These are phyloP conservation scores for Aphis gossypii DNA, from an alignment of 1,140 invertebrate species.

Conservation along the genomic window DNA sequence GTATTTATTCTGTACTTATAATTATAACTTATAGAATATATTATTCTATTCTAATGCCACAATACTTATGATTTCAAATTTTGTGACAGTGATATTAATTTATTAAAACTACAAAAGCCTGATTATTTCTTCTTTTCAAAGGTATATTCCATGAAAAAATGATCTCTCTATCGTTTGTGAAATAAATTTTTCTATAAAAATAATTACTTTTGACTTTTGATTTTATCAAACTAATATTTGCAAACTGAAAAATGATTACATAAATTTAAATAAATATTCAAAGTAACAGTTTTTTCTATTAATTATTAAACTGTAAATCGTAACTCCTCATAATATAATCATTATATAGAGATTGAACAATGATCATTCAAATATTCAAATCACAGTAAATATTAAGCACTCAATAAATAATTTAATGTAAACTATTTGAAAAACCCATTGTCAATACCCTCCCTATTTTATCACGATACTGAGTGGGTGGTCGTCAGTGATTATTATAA, in stretches of 20 bases:
- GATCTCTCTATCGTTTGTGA: neutral
- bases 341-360: neutral
- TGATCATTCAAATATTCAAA: neutral
- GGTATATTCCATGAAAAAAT: neutral
- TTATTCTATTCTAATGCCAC: too few species aligned
- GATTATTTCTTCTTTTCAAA: neutral
- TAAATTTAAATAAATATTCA: neutral
- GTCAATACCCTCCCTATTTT: neutral
- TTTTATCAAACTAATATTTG: neutral
- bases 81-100: neutral
- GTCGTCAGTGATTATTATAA: neutral
- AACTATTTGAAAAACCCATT: neutral
- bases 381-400: neutral
- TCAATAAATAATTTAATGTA: constrained; percentile 2
- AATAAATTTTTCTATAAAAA: neutral
- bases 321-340: neutral
- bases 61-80: neutral
- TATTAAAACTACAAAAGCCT: neutral
- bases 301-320: neutral
- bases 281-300: neutral
- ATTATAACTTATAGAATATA: too few species aligned
- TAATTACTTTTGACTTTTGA: neutral
- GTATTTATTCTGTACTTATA: too few species aligned
- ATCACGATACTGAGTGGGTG: constrained; percentile 4
- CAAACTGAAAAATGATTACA: neutral